Conservation (phyloP, 2,888 invertebrate species). For the Spilosoma lubricipeda region DNA sequence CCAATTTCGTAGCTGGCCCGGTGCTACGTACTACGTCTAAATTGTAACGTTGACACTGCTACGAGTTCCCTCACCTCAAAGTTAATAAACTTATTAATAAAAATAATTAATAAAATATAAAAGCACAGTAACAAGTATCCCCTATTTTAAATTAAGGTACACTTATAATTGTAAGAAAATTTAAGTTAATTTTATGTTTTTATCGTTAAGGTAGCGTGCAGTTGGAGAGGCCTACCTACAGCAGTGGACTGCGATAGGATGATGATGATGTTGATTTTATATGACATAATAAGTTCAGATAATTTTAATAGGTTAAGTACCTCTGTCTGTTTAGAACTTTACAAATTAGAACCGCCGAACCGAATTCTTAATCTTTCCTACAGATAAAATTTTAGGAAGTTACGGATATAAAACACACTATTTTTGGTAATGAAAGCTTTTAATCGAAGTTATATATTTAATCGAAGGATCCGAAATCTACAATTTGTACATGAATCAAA, state of each 20-base stretch:
- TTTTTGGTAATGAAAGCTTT: not conserved
- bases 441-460: not conserved
- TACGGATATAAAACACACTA: not conserved
- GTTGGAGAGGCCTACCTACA: too few species aligned
- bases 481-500: not conserved
- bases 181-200: not conserved
- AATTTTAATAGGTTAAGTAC: too few species aligned
- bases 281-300: too few species aligned
- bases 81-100: not conserved
- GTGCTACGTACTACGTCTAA: constrained; percentile 5
- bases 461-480: rapidly evolving
- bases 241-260: too few species aligned
- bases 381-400: not conserved
- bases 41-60: constrained; percentile 10
- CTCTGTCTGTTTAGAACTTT: too few species aligned
- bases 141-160: not conserved
- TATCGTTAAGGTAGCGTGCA: too few species aligned
- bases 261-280: too few species aligned
- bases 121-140: not conserved
- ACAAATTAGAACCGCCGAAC: not conserved
- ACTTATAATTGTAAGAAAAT: not conserved
- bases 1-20: not conserved
- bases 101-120: not conserved
- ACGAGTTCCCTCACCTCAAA: constrained; percentile 16
- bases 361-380: not conserved